A percentile compares a stretch with the other conserved stretches of the same genome.
Evolutionary conservation across 2,797 vertebrate species (phyloP).

Genomic region (Rhincodon typus): DNA sequence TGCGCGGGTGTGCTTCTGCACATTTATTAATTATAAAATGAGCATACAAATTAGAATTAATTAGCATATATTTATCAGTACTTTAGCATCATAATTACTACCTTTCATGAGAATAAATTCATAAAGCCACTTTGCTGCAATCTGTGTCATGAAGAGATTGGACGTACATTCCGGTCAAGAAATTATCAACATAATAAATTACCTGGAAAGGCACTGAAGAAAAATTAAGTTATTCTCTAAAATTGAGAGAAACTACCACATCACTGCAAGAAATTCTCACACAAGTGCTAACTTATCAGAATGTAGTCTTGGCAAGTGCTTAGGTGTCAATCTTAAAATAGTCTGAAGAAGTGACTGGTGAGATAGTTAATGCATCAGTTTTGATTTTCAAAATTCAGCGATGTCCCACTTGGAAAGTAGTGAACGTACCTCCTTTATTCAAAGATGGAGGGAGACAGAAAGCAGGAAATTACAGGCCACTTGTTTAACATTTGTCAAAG

Average conservation of each 20-base stretch:
- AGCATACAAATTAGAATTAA: neutral
- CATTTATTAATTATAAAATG: neutral
- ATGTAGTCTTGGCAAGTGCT: neutral
- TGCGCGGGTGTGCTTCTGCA: neutral
- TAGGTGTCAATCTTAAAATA: neutral
- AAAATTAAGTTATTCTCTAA: neutral
- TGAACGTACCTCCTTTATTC: no score
- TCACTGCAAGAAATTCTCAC: neutral
- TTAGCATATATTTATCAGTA: neutral
- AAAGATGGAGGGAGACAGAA: no score
- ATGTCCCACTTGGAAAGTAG: no score
- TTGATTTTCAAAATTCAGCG: no score
- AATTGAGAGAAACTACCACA: neutral
- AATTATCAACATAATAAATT: neutral
- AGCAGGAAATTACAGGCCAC: no score
- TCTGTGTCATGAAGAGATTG: neutral
- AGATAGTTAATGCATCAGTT: no score
- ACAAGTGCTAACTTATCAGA: neutral
- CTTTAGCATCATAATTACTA: neutral
- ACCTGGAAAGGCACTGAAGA: neutral
- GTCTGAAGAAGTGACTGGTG: no score
- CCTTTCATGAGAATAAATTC: neutral
- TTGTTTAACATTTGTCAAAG: no score
- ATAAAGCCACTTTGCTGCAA: neutral
- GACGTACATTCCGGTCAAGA: neutral